phyloP scores from a whole-genome alignment of 1,140 invertebrate genomes.

The Meloidogyne hapla region DNA sequence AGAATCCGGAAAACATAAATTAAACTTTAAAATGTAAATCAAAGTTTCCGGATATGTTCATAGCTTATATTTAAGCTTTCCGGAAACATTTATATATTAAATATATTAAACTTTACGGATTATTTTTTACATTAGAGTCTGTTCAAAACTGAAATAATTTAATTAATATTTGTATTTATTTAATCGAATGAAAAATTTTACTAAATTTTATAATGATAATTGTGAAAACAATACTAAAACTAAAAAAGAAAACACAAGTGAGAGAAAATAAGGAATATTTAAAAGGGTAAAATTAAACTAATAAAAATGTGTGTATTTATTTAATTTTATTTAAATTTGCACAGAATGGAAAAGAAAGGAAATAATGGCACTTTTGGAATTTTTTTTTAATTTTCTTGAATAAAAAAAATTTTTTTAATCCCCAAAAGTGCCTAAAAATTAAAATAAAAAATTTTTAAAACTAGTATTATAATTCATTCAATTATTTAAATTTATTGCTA shows the following conservation, averaged over 20 bases:
- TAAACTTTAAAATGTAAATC: too few relatives aligned
- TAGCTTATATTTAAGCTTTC: too few relatives aligned
- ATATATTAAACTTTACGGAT: too few relatives aligned
- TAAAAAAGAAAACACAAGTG: not conserved
- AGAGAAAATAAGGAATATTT: not conserved
- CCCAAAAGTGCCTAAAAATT: not conserved
- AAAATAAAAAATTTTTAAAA: not conserved
- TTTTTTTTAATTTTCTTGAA: not conserved
- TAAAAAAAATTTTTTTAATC: not conserved
- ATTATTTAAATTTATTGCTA: not conserved
- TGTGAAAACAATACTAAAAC: constrained; percentile 1
- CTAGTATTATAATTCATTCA: not conserved
- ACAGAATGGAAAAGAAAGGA: not conserved
- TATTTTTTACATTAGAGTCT: too few relatives aligned
- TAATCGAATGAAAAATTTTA: not conserved
- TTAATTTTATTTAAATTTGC: constrained; percentile 1
- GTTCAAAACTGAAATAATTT: too few relatives aligned
- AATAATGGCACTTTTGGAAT: not conserved
- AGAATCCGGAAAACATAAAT: too few relatives aligned
- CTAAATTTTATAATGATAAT: too few relatives aligned
- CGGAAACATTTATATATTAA: too few relatives aligned
- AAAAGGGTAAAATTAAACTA: not conserved
- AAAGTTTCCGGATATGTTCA: too few relatives aligned
- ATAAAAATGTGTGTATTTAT: constrained; percentile 6
- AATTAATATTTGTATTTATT: not conserved